Evolutionary conservation across 2,797 vertebrate genomes (phyloP).

Genomic region (Poecilia wingei): DNA sequence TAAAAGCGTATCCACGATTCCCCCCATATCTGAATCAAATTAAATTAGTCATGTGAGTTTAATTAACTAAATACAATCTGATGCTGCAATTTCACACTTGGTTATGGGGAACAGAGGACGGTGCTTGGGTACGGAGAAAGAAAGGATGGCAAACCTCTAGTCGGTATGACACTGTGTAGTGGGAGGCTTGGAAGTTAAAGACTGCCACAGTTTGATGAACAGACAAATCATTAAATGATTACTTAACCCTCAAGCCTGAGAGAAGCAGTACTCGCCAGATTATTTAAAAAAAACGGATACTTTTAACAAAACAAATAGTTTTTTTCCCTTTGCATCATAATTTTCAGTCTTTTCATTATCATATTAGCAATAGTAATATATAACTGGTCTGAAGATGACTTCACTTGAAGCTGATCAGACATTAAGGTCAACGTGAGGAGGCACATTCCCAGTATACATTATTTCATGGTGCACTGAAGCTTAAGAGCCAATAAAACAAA

Average conservation of each 20-base stretch:
- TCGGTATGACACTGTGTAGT: slow-evolving; percentile 44
- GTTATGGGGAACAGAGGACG: slow-evolving; percentile 62
- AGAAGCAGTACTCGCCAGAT: not conserved
- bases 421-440: not conserved
- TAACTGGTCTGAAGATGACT: not conserved
- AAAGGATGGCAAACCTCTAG: slow-evolving; percentile 40
- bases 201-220: not conserved
- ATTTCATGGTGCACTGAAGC: not conserved
- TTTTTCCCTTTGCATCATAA: not conserved
- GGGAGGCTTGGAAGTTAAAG: not conserved
- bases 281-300: not conserved
- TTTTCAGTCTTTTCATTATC: not conserved
- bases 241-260: not conserved
- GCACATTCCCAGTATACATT: not conserved
- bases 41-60: slow-evolving; percentile 79
- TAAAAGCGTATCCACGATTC: slow-evolving; percentile 56
- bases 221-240: not conserved
- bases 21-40: slow-evolving; percentile 72
- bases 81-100: slow-evolving; percentile 77
- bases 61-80: slow-evolving; percentile 79
- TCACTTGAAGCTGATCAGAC: not conserved
- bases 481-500: not conserved
- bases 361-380: not conserved
- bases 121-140: slow-evolving; percentile 66
- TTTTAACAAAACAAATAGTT: not conserved